phyloP scores from a whole-genome alignment of 2,113 vertebrate species.

The Gymnobelideus leadbeateri region DNA sequence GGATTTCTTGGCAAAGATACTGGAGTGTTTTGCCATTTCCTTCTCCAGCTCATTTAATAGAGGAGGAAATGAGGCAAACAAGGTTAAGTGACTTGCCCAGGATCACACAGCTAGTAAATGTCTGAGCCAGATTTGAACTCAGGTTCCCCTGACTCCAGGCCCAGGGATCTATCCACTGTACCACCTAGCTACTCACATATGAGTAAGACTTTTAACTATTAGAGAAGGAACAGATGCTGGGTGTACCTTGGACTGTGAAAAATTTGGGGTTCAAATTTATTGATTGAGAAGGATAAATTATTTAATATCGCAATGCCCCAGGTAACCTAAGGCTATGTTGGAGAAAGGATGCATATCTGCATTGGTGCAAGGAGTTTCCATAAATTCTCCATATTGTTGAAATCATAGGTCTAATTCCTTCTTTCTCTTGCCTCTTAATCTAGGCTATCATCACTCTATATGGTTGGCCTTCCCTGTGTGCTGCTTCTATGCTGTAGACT shows the following conservation, averaged over 20 bases:
- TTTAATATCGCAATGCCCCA: background rate
- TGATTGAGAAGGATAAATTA: background rate
- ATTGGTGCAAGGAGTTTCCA: background rate
- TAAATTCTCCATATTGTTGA: background rate
- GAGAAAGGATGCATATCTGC: background rate
- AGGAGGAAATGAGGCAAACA: background rate
- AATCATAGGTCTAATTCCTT: background rate
- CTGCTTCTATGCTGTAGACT: background rate
- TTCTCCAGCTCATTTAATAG: background rate
- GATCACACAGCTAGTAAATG: background rate
- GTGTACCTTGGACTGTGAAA: background rate
- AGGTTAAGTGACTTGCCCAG: background rate
- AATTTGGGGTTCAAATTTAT: background rate
- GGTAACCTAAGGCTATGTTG: background rate
- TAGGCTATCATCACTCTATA: background rate
- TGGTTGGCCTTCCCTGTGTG: background rate
- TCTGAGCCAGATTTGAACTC: background rate
- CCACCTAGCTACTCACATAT: background rate
- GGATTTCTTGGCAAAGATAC: background rate
- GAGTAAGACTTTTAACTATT: background rate
- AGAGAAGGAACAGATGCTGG: background rate
- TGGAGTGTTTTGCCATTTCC: background rate
- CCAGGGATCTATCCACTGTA: background rate
- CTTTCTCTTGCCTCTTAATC: background rate
- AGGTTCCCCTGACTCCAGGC: background rate